Evolutionary conservation across 2,797 vertebrate species (phyloP).

Genomic region (Lateolabrax maculatus): DNA sequence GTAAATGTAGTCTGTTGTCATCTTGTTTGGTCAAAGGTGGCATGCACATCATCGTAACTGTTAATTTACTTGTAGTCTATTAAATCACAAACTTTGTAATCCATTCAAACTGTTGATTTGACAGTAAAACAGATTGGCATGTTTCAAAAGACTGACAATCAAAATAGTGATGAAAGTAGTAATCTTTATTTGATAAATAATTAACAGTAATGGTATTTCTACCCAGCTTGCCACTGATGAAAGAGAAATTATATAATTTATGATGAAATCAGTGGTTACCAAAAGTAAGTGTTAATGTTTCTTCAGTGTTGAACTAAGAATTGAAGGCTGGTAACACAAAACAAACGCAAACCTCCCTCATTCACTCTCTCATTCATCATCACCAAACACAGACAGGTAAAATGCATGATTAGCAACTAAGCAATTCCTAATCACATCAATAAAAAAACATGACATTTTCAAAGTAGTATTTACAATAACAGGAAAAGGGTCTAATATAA

Average conservation of each 20-base stretch:
- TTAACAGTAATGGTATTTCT: slow-evolving; percentile 31
- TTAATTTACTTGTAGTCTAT: not conserved
- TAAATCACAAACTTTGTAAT: not conserved
- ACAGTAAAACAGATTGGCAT: not conserved
- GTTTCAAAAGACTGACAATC: not conserved
- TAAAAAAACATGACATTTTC: slow-evolving; percentile 4
- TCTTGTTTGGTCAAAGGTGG: not conserved
- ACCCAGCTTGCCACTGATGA: slow-evolving; percentile 62
- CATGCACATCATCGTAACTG: not conserved
- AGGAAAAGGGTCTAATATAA: slow-evolving; percentile 14
- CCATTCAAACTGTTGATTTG: not conserved
- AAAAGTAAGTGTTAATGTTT: slow-evolving; percentile 53
- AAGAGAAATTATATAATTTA: slow-evolving; percentile 26
- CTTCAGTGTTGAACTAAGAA: slow-evolving; percentile 44
- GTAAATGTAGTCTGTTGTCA: not conserved
- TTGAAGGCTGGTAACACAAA: slow-evolving; percentile 11
- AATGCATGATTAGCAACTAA: slow-evolving; percentile 19
- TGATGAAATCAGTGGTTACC: slow-evolving; percentile 18
- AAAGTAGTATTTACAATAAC: slow-evolving; percentile 37
- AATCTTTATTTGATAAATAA: slow-evolving; percentile 58
- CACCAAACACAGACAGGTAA: slow-evolving; percentile 13
- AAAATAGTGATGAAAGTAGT: slow-evolving; percentile 22
- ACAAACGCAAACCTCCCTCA: slow-evolving; percentile 33
- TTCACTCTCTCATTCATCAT: slow-evolving; percentile 36
- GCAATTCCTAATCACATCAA: not conserved